Base-by-base conservation (phyloP, 2,797 vertebrate genomes). In the Acomys russatus region DNA sequence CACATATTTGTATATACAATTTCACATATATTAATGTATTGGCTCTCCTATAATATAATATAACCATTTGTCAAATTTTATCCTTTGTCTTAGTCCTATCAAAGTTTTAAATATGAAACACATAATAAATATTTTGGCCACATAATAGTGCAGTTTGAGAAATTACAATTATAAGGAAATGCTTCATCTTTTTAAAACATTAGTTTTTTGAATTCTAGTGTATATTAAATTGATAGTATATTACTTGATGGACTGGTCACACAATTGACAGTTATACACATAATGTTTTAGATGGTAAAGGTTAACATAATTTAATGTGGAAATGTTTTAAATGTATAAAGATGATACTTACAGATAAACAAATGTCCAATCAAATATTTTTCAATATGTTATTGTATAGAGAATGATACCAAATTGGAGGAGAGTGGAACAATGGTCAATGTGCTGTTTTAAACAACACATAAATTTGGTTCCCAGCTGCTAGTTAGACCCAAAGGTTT, bases 351-450 rank as follows among this genome's bases (percentile, higher is more conserved):
- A 82, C 6, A 28, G 59, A 66, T 92, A 51, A 82, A 90, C 0
- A 44, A 28, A 0, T 83, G 44, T 84, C 15, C 66, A n/a, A 66
- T 66, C 30, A 91, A 68, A 90, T 56, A 22, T 35, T 63, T 87
- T 84, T 74, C 14, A 63, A 18, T n/a, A 44, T 15, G 71, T 86
- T 91, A 91, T 59, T 78, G 25, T 33, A 68, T 8, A 63, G 22
- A 79, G 90, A 79, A 73, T 56, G 1, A 71, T 64, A 90, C 63
- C 59, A 17, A 91, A 73, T 76, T 94, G 25, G 91, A 90, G 30
- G 35, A 14, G 35, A 90, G n/a, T 66, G 12, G 70, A 86, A 28
- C 23, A 44, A 63, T 61, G 11, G 20, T 9, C 2, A 70, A 6
- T 49, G 12, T 61, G 18, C 88, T 91, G 20, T 71, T 56, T 56